Evolutionary conservation across 2,797 vertebrate species (phyloP).

Genomic region (Pelodytes ibericus): DNA sequence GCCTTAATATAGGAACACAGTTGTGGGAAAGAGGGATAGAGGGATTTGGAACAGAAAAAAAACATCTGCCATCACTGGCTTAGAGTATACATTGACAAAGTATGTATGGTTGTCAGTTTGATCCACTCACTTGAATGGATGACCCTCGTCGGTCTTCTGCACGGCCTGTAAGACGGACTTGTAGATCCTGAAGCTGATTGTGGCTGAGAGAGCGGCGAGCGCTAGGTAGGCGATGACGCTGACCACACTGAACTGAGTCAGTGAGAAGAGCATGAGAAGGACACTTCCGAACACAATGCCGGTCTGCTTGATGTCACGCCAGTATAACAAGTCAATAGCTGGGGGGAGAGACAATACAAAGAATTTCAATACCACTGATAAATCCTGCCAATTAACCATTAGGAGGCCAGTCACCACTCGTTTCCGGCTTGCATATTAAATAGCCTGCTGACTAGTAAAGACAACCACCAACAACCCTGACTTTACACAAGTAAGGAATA

Average conservation of each 20-base stretch:
- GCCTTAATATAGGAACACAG: no score
- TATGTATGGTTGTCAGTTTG: no score
- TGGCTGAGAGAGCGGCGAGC: conserved; percentile 92
- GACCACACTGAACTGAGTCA: conserved; percentile 99
- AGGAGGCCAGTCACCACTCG: background rate
- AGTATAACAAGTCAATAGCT: conserved; percentile 97
- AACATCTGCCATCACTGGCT: no score
- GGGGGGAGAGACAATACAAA: conserved; percentile 52
- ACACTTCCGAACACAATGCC: conserved; percentile 91
- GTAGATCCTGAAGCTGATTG: conserved; percentile 99
- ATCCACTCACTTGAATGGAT: conserved; percentile 95
- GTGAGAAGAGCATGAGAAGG: conserved; percentile 94
- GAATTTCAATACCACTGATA: background rate
- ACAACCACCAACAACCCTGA: no score
- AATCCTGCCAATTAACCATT: background rate
- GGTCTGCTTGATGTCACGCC: conserved; percentile 95
- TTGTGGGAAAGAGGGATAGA: no score
- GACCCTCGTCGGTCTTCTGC: conserved; percentile 97
- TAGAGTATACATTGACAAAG: no score
- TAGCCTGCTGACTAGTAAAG: no score
- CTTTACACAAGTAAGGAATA: no score
- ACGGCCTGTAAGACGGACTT: conserved; percentile 98
- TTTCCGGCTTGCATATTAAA: no score
- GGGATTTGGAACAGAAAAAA: no score
- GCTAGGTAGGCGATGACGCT: conserved; percentile 95